Percentiles rank a stretch among this genome's conserved stretches.
These are phyloP conservation scores for Sitta europaea DNA, from an alignment of 2,113 vertebrate genomes.

Conservation along the genomic window DNA sequence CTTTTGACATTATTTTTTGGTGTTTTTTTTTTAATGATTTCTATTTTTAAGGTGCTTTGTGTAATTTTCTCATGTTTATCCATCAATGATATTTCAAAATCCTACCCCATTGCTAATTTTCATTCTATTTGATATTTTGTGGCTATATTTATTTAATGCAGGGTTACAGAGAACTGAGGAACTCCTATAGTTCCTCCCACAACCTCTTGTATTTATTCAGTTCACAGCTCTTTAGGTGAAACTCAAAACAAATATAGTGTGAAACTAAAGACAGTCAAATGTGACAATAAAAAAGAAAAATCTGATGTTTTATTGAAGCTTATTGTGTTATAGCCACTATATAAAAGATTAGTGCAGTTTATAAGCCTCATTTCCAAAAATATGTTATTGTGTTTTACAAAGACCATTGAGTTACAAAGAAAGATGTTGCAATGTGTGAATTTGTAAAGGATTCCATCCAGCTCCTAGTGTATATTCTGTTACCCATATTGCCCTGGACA, in stretches of 20 bases:
- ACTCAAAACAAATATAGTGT: not conserved
- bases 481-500: not conserved
- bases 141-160: not conserved
- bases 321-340: not conserved
- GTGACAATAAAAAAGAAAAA: not conserved
- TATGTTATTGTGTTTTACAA: not conserved
- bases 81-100: not conserved
- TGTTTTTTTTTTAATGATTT: fast-evolving
- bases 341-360: not conserved
- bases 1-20: not conserved
- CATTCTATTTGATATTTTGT: not conserved
- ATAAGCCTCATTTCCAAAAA: not conserved
- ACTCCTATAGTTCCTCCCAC: not conserved
- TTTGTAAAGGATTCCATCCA: not conserved
- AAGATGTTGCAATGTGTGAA: not conserved
- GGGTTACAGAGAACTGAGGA: not conserved
- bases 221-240: not conserved
- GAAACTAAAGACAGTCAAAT: not conserved
- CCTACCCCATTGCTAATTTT: not conserved
- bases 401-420: not conserved
- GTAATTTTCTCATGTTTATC: not conserved
- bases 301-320: not conserved
- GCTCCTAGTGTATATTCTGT: not conserved
- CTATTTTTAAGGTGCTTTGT: not conserved
- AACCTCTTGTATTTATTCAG: not conserved